Evolutionary conservation across 1,140 invertebrate genomes (phyloP), one percentile per base, ranked within the genome.

Genomic region (Whitmania pigra): DNA sequence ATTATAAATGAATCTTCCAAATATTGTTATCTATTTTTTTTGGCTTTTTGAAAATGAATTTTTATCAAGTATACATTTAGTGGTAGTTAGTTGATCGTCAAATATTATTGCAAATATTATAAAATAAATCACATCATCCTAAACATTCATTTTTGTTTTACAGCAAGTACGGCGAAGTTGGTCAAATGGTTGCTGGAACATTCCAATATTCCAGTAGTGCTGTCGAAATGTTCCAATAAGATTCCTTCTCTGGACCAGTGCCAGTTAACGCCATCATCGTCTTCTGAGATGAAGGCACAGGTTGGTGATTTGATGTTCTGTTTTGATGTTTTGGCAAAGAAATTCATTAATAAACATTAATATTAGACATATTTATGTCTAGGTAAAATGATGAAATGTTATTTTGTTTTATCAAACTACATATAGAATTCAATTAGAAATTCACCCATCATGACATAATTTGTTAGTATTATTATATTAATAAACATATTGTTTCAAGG

Each of bases 111-210:
- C 54, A 57, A n/a, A n/a, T n/a, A 4, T 57, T 57, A 57, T 9
- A 9, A 3, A 57, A 57, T 57, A 57, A 57, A n/a, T 57, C 2
- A 57, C n/a, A n/a, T n/a, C n/a, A n/a, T n/a, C n/a, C n/a, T 63
- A 15, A 63, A 22, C 18, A 22, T 63, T 15, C 5, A 63, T 25
- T 22, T 18, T 63, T 13, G 22, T 15, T 63, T 63, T 15, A 77
- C 76, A 73, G 79, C 72, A 0, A 81, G 74, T 11, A 80, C 76
- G n/a, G 80, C 80, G 67, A 81, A 81, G 73, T 81, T 81, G 0
- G 80, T 81, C 22, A 81, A 71, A 71, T 81, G 80, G 72, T 80
- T 75, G 76, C 80, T 80, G 40, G 77, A 66, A 71, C 80, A 81
- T 63, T 63, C 57, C 22, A 63, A 15, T 25, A 63, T 25, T 25